Conservation (phyloP, 1,140 invertebrate species). For the Cydia strobilella region DNA sequence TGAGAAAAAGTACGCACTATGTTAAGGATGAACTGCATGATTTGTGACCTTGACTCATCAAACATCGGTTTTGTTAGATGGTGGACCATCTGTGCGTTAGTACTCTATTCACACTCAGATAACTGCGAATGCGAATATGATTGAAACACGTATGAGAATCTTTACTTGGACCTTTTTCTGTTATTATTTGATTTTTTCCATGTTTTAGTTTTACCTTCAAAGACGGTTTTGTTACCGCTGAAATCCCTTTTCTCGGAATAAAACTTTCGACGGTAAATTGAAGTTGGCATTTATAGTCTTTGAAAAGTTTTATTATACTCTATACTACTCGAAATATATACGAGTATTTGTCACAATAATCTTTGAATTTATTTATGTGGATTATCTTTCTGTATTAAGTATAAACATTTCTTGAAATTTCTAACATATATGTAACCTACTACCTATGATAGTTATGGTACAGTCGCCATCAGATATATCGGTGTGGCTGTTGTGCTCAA, state of each 20-base stretch:
- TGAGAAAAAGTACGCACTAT: background rate
- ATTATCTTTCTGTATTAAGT: too few species aligned
- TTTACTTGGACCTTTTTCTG: background rate
- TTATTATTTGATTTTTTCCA: slow-evolving; percentile 3
- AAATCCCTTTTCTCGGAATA: slow-evolving; percentile 4
- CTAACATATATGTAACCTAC: too few species aligned
- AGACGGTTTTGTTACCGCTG: background rate
- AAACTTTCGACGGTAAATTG: background rate
- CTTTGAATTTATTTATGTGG: too few species aligned
- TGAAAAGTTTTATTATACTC: background rate
- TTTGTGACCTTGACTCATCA: background rate
- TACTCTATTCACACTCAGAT: background rate
- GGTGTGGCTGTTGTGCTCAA: too few species aligned
- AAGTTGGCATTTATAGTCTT: slow-evolving; percentile 3
- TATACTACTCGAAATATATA: background rate
- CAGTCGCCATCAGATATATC: too few species aligned
- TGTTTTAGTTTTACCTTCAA: background rate
- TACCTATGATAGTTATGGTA: too few species aligned
- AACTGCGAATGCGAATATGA: background rate
- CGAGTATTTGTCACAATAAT: background rate
- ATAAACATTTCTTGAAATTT: too few species aligned
- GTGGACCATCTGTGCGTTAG: background rate
- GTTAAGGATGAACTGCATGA: background rate
- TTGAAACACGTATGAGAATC: background rate
- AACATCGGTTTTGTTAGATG: background rate